phyloP scores from a whole-genome alignment of 2,113 vertebrate genomes.

The Rhinopomastus cyanomelas region DNA sequence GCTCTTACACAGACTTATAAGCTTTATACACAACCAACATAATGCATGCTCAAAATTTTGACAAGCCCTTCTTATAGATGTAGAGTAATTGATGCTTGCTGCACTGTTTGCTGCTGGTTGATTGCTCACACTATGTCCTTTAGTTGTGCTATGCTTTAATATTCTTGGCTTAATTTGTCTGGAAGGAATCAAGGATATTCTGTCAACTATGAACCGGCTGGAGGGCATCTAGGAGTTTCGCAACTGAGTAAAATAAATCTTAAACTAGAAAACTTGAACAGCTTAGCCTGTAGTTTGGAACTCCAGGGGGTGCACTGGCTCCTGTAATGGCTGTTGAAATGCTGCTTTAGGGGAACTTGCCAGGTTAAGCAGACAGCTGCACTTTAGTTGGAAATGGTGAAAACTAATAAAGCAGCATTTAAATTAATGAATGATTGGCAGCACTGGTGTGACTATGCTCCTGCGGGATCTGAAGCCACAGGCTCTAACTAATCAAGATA shows the following conservation, averaged over 20 bases:
- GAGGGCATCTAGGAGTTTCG: background rate
- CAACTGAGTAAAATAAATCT: background rate
- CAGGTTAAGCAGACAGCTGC: background rate
- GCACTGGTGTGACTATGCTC: background rate
- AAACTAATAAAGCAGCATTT: background rate
- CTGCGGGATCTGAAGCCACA: background rate
- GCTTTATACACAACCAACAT: background rate
- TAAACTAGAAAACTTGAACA: background rate
- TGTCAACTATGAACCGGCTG: background rate
- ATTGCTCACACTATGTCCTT: background rate
- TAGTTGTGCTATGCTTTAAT: background rate
- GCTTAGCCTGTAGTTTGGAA: constrained; percentile 25
- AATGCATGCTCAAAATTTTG: background rate
- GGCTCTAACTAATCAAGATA: background rate
- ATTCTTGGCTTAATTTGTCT: background rate
- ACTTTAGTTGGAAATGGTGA: background rate
- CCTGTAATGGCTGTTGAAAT: background rate
- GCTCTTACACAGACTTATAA: background rate
- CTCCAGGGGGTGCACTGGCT: background rate
- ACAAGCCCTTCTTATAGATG: background rate
- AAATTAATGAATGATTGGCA: background rate
- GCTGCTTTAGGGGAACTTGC: background rate
- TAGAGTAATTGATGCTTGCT: background rate
- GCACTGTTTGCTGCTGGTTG: background rate
- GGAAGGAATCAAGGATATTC: background rate